Evolutionary conservation across 1,140 invertebrate genomes (phyloP).

Genomic region (Aphidius gifuensis): DNA sequence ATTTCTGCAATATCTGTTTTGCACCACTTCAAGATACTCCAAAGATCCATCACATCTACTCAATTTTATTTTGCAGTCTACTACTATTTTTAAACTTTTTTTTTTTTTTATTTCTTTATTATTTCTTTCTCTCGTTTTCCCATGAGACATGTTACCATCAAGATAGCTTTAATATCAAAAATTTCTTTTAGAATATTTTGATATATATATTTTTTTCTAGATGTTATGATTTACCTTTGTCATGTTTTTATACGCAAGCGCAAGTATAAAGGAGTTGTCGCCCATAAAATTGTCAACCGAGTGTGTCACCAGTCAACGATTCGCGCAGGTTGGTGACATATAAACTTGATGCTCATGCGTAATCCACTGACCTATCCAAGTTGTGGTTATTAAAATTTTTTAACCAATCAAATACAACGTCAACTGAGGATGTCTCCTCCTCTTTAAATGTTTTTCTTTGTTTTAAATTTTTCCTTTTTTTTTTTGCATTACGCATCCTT

Average conservation of each 20-base stretch:
- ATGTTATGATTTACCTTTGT: too few relatives aligned
- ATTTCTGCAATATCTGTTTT: not conserved
- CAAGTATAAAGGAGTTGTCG: not conserved
- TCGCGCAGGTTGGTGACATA: slow-evolving; percentile 40
- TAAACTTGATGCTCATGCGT: slow-evolving; percentile 48
- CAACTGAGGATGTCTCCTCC: slow-evolving; percentile 34
- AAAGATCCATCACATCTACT: slow-evolving; percentile 15
- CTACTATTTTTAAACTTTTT: too few relatives aligned
- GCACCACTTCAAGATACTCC: not conserved
- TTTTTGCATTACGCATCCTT: not conserved
- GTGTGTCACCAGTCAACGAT: not conserved
- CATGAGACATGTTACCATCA: slow-evolving; percentile 19
- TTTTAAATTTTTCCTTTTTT: not conserved
- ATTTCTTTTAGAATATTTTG: slow-evolving; percentile 5
- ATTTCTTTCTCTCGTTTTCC: slow-evolving; percentile 17
- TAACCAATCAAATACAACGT: slow-evolving; percentile 46
- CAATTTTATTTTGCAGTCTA: too few relatives aligned
- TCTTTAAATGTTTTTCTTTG: slow-evolving; percentile 2
- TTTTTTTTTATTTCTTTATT: too few relatives aligned
- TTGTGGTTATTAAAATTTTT: slow-evolving; percentile 54
- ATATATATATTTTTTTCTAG: too few relatives aligned
- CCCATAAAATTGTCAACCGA: not conserved
- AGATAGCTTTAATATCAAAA: slow-evolving; percentile 7
- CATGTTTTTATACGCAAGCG: not conserved
- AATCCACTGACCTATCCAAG: slow-evolving; percentile 50